A percentile compares a stretch with the other conserved stretches of the same genome.
These are phyloP conservation scores for Ceuthmochares aereus DNA, from an alignment of 2,113 vertebrate genomes.

Conservation along the genomic window DNA sequence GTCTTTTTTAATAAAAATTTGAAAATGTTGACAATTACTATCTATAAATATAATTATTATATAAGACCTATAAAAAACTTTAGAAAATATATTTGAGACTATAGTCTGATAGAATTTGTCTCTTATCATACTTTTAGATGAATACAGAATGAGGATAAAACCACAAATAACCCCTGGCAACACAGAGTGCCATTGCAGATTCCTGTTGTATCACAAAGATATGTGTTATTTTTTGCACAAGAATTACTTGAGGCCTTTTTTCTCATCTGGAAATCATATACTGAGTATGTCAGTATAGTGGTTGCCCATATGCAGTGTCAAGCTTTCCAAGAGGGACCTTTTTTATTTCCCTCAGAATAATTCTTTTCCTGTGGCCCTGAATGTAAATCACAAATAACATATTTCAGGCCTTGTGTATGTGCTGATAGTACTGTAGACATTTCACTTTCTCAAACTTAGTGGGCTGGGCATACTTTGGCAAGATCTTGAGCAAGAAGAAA, in stretches of 20 bases:
- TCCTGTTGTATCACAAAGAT: neutral
- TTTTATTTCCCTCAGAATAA: neutral
- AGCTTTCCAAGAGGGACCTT: neutral
- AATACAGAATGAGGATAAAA: conserved; percentile 45
- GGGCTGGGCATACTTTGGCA: neutral
- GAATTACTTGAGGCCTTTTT: conserved; percentile 29
- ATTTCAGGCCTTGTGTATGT: neutral
- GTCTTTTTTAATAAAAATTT: neutral
- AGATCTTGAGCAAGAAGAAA: neutral
- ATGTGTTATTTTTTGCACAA: neutral
- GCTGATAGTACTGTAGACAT: neutral
- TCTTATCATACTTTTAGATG: conserved; percentile 13
- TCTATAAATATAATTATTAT: neutral
- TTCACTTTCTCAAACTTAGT: neutral
- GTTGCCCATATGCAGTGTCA: neutral
- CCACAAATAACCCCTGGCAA: conserved; percentile 8
- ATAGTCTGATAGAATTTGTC: conserved; percentile 10
- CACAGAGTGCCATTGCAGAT: neutral
- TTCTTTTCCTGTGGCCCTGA: neutral
- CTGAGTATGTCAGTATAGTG: neutral
- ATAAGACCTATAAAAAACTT: neutral
- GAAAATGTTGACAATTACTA: conserved; percentile 30
- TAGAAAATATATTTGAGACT: neutral
- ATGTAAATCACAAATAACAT: neutral
- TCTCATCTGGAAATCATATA: conserved; percentile 13